Evolutionary conservation across 2,113 vertebrate species (phyloP).

Genomic region (Scophthalmus maximus): DNA sequence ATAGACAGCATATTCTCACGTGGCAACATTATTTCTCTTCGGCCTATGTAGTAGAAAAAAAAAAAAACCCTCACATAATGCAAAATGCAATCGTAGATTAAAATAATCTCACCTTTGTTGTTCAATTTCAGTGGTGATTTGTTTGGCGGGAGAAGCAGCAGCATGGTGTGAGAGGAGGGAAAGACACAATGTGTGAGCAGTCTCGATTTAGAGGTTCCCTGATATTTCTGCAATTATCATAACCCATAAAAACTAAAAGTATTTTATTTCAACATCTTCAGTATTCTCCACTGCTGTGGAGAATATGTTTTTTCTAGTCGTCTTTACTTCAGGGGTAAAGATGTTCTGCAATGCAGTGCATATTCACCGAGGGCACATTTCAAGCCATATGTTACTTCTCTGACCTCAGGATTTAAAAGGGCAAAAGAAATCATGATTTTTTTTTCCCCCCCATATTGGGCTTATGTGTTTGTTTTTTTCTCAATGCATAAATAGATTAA

Average conservation of each 20-base stretch:
- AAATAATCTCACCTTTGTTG: neutral
- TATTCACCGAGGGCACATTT: neutral
- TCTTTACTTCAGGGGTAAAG: neutral
- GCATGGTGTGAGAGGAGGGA: neutral
- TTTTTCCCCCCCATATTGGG: neutral
- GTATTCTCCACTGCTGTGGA: too few relatives aligned
- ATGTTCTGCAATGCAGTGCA: neutral
- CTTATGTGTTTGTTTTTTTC: slow-evolving; percentile 24
- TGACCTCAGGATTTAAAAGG: slow-evolving; percentile 43
- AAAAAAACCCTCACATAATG: neutral
- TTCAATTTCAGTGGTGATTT: neutral
- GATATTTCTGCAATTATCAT: too few relatives aligned
- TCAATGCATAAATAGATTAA: slow-evolving; percentile 39
- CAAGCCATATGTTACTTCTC: slow-evolving; percentile 13
- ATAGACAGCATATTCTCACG: neutral
- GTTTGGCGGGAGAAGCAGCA: neutral
- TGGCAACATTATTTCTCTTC: neutral
- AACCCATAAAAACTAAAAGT: too few relatives aligned
- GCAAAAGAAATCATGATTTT: slow-evolving; percentile 15
- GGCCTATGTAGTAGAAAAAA: too few relatives aligned
- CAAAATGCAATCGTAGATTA: neutral
- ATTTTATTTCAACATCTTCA: too few relatives aligned
- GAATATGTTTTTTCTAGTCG: too few relatives aligned
- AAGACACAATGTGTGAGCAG: neutral
- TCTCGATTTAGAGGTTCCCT: too few relatives aligned